Conservation (phyloP, 2,888 invertebrate species). For the Branchellion lobata region DNA sequence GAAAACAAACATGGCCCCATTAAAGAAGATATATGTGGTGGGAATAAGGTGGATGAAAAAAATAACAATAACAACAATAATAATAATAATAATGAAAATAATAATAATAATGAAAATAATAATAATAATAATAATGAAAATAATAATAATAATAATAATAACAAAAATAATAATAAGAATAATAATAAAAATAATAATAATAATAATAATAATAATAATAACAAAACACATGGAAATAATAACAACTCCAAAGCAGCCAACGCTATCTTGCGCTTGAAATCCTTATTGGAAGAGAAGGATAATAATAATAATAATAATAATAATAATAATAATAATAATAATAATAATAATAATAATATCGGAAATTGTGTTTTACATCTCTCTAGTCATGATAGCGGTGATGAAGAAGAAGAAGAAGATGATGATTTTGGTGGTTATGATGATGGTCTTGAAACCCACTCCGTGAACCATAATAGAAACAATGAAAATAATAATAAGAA, state of each 20-base stretch:
- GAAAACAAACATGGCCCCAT: too few relatives aligned
- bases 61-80: background rate
- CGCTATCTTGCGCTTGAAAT: background rate
- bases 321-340: too few relatives aligned
- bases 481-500: too few relatives aligned
- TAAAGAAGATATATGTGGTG: too few relatives aligned
- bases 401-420: too few relatives aligned
- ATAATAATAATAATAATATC: too few relatives aligned
- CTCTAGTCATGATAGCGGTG: too few relatives aligned
- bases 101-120: background rate
- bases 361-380: too few relatives aligned
- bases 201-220: conserved; percentile 7
- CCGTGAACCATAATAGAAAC: too few relatives aligned
- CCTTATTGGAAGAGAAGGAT: background rate
- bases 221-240: background rate
- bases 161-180: background rate
- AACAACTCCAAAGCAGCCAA: background rate
- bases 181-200: background rate
- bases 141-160: conserved; percentile 1
- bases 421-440: too few relatives aligned
- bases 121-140: background rate
- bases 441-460: too few relatives aligned
- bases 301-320: too few relatives aligned
- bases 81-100: background rate
- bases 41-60: background rate